Evolutionary conservation across 2,113 vertebrate species (phyloP), one percentile per base, ranked within the genome.

Genomic region (Pollimyrus isidori): DNA sequence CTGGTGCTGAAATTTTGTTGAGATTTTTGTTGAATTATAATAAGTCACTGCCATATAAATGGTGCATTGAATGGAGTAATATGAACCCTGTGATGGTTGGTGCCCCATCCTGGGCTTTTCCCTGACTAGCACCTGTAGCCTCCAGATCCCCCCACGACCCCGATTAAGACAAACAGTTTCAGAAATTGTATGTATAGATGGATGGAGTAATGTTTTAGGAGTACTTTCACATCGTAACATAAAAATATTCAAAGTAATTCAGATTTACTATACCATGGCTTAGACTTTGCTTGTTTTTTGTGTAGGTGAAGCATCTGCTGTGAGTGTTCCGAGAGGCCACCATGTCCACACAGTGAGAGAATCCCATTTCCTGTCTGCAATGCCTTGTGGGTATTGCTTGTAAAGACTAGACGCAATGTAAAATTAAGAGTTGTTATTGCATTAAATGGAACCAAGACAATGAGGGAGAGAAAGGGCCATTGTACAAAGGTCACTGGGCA

Each of bases 401-500:
- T 90, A 84, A 91, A 88, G 91, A 90, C 89, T 89, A 91, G 88
- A 92, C 89, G 91, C 91, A 93, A 92, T 86, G 88, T 92, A 91
- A 94, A 93, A 94, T 94, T 92, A 94, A 89, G 73, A 91, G 45
- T 48, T 84, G 10, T 95, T 95, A 95, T 95, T 89, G 91, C 93
- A 93, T 95, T 94, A 93, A 91, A 91, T 90, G 53, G 89, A 95
- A 92, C 92, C 86, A 91, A 92, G 92, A 92, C 93, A 90, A 93
- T 89, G 93, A 82, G 45, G 86, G 73, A 89, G 88, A 92, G 35
- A 39, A 89, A 90, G 91, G 93, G 93, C 94, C 91, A 94, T 90
- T 91, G 91, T 89, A 85, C 87, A 94, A 95, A 95, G 95, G 95
- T 95, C 95, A 94, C 91, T 48, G 92, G 91, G 91, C 91, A 83